Conservation (phyloP, 2,113 vertebrate species). For the Vicugna pacos region DNA sequence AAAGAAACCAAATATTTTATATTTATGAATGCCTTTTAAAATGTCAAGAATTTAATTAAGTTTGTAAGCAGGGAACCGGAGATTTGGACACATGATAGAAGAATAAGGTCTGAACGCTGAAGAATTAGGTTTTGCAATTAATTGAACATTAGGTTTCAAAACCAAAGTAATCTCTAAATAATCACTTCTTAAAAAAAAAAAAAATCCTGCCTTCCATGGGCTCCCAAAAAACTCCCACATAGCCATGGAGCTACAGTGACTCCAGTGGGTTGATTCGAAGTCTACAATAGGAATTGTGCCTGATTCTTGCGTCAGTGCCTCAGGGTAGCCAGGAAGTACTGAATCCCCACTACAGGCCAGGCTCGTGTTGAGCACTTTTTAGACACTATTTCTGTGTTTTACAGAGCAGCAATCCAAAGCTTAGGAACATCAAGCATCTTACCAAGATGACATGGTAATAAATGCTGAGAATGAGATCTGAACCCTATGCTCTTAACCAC, state of each 20-base stretch:
- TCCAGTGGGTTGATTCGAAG: not conserved
- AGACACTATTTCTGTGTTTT: not conserved
- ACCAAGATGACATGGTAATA: not conserved
- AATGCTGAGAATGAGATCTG: not conserved
- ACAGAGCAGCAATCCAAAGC: not conserved
- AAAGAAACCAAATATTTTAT: not conserved
- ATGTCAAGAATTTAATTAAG: conserved; percentile 27
- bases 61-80: not conserved
- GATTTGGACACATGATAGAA: conserved; percentile 5
- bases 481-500: not conserved
- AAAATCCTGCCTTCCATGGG: not conserved
- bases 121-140: conserved; percentile 32
- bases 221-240: not conserved
- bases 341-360: not conserved
- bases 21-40: conserved; percentile 37
- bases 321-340: not conserved
- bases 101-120: conserved; percentile 14
- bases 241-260: not conserved
- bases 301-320: not conserved
- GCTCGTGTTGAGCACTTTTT: not conserved
- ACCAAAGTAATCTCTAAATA: conserved; percentile 23
- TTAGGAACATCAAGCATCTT: not conserved
- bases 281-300: not conserved
- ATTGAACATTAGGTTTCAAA: conserved; percentile 42
- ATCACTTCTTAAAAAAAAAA: conserved; percentile 21